A percentile compares a stretch with the other conserved stretches of the same genome.
phyloP scores from a whole-genome alignment of 1,140 invertebrate genomes.

The Whitmania pigra region DNA sequence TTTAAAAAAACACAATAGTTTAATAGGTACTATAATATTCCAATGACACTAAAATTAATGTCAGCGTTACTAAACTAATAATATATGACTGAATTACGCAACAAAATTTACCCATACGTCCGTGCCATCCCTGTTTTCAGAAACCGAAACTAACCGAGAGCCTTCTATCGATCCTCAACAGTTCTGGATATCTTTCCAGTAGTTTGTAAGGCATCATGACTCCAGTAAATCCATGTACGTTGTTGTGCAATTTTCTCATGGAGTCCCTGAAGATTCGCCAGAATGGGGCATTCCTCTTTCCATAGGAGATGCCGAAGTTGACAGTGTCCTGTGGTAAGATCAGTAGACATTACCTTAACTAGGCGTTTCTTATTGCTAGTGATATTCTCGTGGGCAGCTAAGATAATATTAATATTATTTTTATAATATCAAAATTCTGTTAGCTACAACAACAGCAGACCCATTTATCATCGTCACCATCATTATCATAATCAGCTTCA shows the following conservation, averaged over 20 bases:
- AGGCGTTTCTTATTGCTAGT: not conserved
- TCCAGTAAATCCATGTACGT: conserved; percentile 21
- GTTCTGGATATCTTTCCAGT: conserved; percentile 19
- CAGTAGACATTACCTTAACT: not conserved
- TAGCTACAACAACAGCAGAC: not conserved
- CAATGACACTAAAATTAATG: no score
- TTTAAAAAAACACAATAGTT: no score
- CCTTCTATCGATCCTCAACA: conserved; percentile 18
- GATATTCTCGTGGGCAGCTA: not conserved
- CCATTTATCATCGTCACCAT: not conserved
- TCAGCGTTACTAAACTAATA: no score
- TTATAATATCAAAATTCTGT: no score
- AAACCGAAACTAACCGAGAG: conserved; percentile 9
- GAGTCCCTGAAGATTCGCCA: conserved; percentile 21
- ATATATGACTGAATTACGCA: no score
- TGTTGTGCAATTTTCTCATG: conserved; percentile 11
- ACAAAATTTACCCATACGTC: no score
- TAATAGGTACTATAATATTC: no score
- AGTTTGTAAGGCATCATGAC: conserved; percentile 24
- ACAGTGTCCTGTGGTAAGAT: conserved; percentile 16
- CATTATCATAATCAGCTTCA: not conserved
- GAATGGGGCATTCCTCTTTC: conserved; percentile 22
- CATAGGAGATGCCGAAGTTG: conserved; percentile 23
- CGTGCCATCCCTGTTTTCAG: no score
- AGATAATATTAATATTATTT: not conserved